These are phyloP conservation scores for Monopterus albus DNA, from an alignment of 2,113 vertebrate genomes.

Conservation along the genomic window DNA sequence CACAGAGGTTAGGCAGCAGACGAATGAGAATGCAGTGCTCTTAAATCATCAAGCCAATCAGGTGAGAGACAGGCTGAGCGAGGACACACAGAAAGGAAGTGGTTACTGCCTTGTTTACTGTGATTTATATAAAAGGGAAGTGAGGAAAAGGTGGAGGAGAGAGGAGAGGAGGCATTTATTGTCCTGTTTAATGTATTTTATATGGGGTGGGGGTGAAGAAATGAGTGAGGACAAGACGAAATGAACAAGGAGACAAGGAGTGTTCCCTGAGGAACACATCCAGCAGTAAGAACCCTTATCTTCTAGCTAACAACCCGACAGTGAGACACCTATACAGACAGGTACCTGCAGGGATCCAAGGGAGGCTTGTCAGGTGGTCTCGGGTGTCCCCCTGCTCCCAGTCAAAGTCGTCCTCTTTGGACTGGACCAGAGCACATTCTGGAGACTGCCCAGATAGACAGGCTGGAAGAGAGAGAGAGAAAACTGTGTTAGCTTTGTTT, in stretches of 20 bases:
- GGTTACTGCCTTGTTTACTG: conserved; percentile 64
- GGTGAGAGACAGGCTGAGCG: conserved; percentile 71
- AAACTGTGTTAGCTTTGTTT: too few species aligned
- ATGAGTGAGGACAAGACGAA: too few species aligned
- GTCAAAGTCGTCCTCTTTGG: conserved; percentile 90
- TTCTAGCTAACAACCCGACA: too few species aligned
- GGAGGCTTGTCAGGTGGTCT: conserved; percentile 75
- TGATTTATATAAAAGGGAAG: too few species aligned
- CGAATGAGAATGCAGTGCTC: conserved; percentile 74
- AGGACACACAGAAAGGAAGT: conserved; percentile 68
- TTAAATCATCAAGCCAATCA: conserved; percentile 81
- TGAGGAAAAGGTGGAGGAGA: too few species aligned
- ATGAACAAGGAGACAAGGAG: too few species aligned
- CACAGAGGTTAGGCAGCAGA: conserved; percentile 67
- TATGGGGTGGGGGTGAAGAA: too few species aligned
- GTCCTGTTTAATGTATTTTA: too few species aligned
- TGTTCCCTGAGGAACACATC: too few species aligned
- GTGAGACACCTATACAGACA: too few species aligned
- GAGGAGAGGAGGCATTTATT: too few species aligned
- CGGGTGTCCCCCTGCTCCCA: conserved; percentile 91
- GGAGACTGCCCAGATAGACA: conserved; percentile 78
- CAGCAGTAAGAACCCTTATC: too few species aligned
- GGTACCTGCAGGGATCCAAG: conserved; percentile 92
- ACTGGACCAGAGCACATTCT: conserved; percentile 89
- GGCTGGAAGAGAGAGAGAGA: conserved; percentile 50